A percentile compares a stretch with the other conserved stretches of the same genome.
phyloP scores from a whole-genome alignment of 2,888 invertebrate species.

The Zhuqinia jingwanae region DNA sequence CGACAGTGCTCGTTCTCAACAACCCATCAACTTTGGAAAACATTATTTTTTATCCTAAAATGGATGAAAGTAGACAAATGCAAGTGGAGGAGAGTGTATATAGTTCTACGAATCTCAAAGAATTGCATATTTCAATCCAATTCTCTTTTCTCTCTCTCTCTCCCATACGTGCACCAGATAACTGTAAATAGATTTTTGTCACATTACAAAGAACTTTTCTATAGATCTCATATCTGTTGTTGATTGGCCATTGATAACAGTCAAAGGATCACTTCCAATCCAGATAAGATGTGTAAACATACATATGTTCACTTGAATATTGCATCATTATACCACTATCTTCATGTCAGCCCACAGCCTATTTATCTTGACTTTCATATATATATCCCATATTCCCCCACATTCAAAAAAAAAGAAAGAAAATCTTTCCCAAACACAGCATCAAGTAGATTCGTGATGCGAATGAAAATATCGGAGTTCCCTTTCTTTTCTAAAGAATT shows the following conservation, averaged over 20 bases:
- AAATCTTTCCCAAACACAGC: background rate
- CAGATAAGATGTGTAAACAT: background rate
- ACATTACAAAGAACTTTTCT: background rate
- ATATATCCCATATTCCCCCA: background rate
- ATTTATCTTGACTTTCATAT: slow-evolving; percentile 20
- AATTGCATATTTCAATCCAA: too few species aligned
- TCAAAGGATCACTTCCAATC: background rate
- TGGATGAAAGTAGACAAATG: background rate
- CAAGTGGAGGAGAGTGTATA: background rate
- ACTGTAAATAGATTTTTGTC: too few species aligned
- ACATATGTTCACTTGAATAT: background rate
- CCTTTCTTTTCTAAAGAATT: slow-evolving; percentile 13
- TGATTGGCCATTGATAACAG: slow-evolving; percentile 32
- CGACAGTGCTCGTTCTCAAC: too few species aligned
- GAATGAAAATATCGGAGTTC: slow-evolving; percentile 6
- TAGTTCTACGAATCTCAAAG: too few species aligned
- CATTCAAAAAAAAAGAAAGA: background rate
- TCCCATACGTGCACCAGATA: too few species aligned
- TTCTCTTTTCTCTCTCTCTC: too few species aligned
- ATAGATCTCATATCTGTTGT: background rate
- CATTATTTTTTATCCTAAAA: background rate
- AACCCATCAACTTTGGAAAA: background rate
- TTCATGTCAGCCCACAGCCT: background rate
- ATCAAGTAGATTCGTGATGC: slow-evolving; percentile 9
- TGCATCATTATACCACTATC: slow-evolving; percentile 9